Evolutionary conservation across 2,888 invertebrate genomes (phyloP).

Genomic region (Hirtodrosophila duncani): DNA sequence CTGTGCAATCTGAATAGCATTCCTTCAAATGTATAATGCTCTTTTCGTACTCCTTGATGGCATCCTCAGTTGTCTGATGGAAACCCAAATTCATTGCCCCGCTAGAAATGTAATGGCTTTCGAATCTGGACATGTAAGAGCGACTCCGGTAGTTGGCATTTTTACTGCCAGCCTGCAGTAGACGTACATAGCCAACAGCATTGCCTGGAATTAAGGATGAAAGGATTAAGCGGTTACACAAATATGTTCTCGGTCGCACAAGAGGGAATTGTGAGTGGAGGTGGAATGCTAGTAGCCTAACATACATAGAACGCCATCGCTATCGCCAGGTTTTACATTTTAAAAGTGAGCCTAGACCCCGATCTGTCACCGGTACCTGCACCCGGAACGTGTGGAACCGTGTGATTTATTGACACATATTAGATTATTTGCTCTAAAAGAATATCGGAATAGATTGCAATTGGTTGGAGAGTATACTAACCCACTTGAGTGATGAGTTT

Average conservation of each 20-base stretch:
- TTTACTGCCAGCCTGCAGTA: slow-evolving; percentile 95
- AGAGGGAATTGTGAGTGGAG: too few relatives aligned
- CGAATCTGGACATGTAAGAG: slow-evolving; percentile 91
- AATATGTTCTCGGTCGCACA: too few relatives aligned
- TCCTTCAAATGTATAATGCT: slow-evolving; percentile 88
- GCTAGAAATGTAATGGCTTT: slow-evolving; percentile 81
- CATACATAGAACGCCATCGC: too few relatives aligned
- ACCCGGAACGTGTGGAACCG: too few relatives aligned
- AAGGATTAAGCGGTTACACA: neutral
- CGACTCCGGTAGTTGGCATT: slow-evolving; percentile 95
- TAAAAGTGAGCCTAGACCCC: too few relatives aligned
- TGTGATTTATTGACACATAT: neutral
- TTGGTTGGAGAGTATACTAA: too few relatives aligned
- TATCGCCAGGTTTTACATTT: too few relatives aligned
- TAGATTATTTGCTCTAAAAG: neutral
- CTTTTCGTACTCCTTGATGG: slow-evolving; percentile 86
- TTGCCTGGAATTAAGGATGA: slow-evolving; percentile 80
- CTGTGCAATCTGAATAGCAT: slow-evolving; percentile 84
- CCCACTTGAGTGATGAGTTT: slow-evolving; percentile 95
- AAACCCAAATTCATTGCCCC: slow-evolving; percentile 80
- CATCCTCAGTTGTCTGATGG: slow-evolving; percentile 82
- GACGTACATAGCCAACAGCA: slow-evolving; percentile 96
- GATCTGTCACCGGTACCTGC: too few relatives aligned
- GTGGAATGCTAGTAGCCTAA: too few relatives aligned
- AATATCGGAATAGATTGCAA: too few relatives aligned